These are phyloP conservation scores for Taurulus bubalis DNA, from an alignment of 2,113 vertebrate genomes.

Conservation along the genomic window DNA sequence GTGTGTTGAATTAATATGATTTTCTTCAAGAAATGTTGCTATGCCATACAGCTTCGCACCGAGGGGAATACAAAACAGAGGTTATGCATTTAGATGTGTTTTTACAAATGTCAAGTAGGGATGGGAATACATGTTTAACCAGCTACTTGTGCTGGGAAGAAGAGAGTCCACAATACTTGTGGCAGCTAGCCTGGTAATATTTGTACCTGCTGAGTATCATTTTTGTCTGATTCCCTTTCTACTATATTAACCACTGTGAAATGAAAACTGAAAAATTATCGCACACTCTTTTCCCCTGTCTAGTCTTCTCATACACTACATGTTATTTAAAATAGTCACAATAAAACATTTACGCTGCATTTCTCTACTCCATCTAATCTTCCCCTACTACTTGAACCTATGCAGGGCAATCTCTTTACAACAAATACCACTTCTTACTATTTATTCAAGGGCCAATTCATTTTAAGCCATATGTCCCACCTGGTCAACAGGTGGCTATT, in stretches of 20 bases:
- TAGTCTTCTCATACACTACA: neutral
- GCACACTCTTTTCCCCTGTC: neutral
- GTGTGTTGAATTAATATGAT: neutral
- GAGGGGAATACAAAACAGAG: neutral
- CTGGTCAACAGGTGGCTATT: conserved; percentile 8
- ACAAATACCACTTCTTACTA: neutral
- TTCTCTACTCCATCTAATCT: neutral
- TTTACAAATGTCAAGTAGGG: neutral
- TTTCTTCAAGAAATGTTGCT: neutral
- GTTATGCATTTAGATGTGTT: neutral
- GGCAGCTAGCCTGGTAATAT: neutral
- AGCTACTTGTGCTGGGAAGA: neutral
- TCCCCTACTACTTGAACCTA: neutral
- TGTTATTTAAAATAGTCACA: neutral
- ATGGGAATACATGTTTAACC: neutral
- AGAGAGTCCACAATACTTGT: neutral
- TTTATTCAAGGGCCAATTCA: neutral
- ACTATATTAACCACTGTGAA: neutral
- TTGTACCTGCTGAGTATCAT: neutral
- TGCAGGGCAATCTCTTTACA: neutral
- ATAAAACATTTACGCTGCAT: neutral
- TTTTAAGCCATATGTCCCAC: neutral
- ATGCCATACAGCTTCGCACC: neutral
- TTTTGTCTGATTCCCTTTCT: neutral
- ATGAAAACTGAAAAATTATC: neutral